Percentiles rank a stretch among this genome's conserved stretches.
Conservation (phyloP, 1,140 invertebrate genomes). For the Hylaeus volcanicus region DNA sequence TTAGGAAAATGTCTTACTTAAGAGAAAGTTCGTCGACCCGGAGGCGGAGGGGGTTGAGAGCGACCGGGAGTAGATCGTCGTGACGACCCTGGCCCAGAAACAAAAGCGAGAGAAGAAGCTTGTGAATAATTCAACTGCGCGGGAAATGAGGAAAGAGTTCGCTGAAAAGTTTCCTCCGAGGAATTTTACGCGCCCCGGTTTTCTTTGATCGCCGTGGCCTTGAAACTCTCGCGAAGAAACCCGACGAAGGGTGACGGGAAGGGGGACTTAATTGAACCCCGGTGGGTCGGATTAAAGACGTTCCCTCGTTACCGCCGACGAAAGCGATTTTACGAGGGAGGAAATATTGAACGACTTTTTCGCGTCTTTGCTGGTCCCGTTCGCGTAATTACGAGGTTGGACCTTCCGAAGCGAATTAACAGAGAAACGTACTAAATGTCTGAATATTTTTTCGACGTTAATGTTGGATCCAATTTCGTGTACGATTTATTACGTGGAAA, state of each 20-base stretch:
- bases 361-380: too few species aligned
- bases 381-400: too few species aligned
- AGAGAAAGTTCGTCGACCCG: conserved; percentile 67
- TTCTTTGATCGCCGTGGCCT: conserved; percentile 49
- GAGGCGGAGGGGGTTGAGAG: neutral
- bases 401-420: too few species aligned
- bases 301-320: neutral
- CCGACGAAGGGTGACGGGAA: neutral
- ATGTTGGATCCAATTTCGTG: too few species aligned
- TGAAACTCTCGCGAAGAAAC: conserved; percentile 44
- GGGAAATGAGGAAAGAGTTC: conserved; percentile 80
- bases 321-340: neutral
- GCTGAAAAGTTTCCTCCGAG: conserved; percentile 75
- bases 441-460: too few species aligned
- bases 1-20: conserved; percentile 69
- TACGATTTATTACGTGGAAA: too few species aligned
- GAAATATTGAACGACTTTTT: too few species aligned
- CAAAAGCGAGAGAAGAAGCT: conserved; percentile 79
- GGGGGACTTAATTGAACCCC: conserved; percentile 35
- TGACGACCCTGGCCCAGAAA: conserved; percentile 80
- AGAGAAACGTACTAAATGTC: too few species aligned
- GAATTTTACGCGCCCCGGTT: conserved; percentile 74
- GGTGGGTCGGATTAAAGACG: conserved; percentile 11
- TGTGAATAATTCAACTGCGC: conserved; percentile 80
- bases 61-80: conserved; percentile 63